A percentile compares a stretch with the other conserved stretches of the same genome.
These are phyloP conservation scores for Mormyrus iriodes DNA, from an alignment of 2,113 vertebrate species.

Conservation along the genomic window DNA sequence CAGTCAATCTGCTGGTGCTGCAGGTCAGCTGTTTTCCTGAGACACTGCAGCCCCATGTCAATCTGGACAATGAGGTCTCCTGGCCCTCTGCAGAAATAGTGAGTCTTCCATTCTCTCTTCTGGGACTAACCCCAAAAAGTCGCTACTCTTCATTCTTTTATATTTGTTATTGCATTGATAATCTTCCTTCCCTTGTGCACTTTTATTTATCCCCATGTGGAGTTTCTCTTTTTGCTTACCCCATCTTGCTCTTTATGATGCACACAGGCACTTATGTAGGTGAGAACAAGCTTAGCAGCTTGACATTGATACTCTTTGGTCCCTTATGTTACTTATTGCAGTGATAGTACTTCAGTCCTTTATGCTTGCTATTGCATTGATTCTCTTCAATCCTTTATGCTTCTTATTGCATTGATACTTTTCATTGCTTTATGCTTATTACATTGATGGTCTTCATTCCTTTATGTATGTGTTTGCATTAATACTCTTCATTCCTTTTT, in stretches of 20 bases:
- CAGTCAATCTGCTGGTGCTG: conserved; percentile 90
- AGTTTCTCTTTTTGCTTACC: neutral
- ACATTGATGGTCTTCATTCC: neutral
- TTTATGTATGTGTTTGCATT: too few relatives aligned
- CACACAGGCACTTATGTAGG: neutral
- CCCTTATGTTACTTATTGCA: neutral
- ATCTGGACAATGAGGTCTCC: conserved; percentile 82
- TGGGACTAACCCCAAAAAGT: too few relatives aligned
- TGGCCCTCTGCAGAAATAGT: conserved; percentile 79
- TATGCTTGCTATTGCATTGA: neutral
- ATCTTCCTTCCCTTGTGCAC: neutral
- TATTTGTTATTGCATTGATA: neutral
- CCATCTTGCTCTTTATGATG: neutral
- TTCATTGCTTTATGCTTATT: too few relatives aligned
- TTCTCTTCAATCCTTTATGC: neutral
- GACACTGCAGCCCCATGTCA: conserved; percentile 86
- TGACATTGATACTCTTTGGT: neutral
- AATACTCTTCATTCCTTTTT: too few relatives aligned
- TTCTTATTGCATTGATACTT: too few relatives aligned
- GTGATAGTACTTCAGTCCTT: neutral
- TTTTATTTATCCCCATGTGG: too few relatives aligned
- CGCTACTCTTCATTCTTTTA: too few relatives aligned
- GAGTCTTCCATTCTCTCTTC: conserved; percentile 46
- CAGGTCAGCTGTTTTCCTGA: conserved; percentile 96
- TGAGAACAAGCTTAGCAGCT: neutral